Base-by-base conservation (phyloP, 1,140 invertebrate genomes). In the Drosophila nebulosa region DNA sequence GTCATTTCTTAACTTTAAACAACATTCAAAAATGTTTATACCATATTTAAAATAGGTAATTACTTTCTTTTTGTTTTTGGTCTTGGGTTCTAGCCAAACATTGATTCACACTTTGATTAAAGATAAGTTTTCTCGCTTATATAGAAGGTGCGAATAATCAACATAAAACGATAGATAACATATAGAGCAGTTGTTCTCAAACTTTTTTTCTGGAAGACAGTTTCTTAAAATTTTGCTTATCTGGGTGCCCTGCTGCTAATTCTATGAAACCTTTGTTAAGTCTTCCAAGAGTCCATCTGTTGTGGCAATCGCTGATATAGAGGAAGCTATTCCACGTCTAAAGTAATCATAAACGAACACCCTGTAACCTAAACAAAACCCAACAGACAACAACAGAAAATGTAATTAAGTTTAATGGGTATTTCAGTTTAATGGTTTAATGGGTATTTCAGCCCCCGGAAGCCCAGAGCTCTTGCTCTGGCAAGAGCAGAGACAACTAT, bases 391-490 rank as follows among this genome's bases (percentile, higher is more conserved):
- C 60, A 68, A 42, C 53, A 32, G 46, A 24, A 39, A 59, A 55
- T 35, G 42, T 62, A 81, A 88, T 81, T 75, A 63, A 51, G 46
- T 58, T 75, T 75, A 88, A 88, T 88, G 74, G 50, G 5, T 21
- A 67, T 63, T 86, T 88, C 74, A n/a, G n/a, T n/a, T n/a, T n/a
- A n/a, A n/a, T n/a, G n/a, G 46, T 58, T 75, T 75, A 88, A 88
- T 88, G 74, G 50, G 5, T 21, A 67, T 63, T 74, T 72, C 46
- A 30, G n/a, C 30, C 4, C 18, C 14, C 9, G 7, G 32, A 46
- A 16, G 42, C 16, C 18, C 16, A 60, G 7, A 18, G 10, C 16
- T n/a, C n/a, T n/a, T n/a, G n/a, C n/a, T n/a, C n/a, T n/a, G n/a
- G n/a, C n/a, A n/a, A n/a, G n/a, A n/a, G n/a, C n/a, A n/a, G n/a